Conservation (phyloP, 2,888 invertebrate species). For the Timema cristinae region DNA sequence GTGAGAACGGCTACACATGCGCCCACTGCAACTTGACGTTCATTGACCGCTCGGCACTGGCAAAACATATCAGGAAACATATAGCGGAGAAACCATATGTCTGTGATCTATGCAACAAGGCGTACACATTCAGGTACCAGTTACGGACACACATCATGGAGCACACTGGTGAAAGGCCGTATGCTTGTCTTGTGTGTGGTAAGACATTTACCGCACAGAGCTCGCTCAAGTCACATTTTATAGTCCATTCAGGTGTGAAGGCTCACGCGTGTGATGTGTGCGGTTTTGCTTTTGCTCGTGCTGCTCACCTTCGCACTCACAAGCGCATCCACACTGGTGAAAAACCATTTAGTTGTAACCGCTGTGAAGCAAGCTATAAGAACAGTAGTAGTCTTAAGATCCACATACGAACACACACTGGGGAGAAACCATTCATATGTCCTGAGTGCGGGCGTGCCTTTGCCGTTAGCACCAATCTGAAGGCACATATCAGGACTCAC, state of each 20-base stretch:
- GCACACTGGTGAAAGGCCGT: neutral
- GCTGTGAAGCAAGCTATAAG: slow-evolving; percentile 11
- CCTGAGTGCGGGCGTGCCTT: neutral
- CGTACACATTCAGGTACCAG: neutral
- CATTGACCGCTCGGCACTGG: slow-evolving; percentile 2
- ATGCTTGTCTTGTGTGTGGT: slow-evolving; percentile 14
- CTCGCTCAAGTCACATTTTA: slow-evolving; percentile 16
- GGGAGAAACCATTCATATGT: neutral
- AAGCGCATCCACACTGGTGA: slow-evolving; percentile 22
- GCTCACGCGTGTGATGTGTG: slow-evolving; percentile 18
- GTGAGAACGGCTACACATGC: neutral
- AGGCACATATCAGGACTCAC: neutral
- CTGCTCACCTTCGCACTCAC: slow-evolving; percentile 21
- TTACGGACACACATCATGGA: slow-evolving; percentile 1
- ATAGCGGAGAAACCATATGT: slow-evolving; percentile 1
- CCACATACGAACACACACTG: slow-evolving; percentile 8
- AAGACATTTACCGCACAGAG: slow-evolving; percentile 10
- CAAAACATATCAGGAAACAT: slow-evolving; percentile 3
- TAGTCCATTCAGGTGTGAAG: slow-evolving; percentile 18
- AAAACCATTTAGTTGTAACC: neutral
- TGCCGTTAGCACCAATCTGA: slow-evolving; percentile 3
- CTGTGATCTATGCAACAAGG: neutral
- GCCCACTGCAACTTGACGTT: neutral
- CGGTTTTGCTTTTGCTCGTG: slow-evolving; percentile 14
- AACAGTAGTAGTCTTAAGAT: slow-evolving; percentile 13